phyloP scores from a whole-genome alignment of 2,888 invertebrate genomes.

The Abscondita cerata region DNA sequence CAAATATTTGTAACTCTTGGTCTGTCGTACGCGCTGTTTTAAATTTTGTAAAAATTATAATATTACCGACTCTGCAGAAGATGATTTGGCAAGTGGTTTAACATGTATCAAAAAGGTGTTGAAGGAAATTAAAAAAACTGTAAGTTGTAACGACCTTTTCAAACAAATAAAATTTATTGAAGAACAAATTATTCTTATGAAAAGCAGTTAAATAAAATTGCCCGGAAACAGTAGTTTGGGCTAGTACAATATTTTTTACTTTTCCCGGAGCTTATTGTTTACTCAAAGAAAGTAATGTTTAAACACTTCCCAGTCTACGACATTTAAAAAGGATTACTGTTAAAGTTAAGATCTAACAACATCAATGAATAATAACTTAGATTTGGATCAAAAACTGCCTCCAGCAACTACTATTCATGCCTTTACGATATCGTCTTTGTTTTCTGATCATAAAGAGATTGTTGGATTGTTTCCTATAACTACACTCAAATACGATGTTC shows the following conservation, averaged over 20 bases:
- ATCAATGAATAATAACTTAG: neutral
- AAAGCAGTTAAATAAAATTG: neutral
- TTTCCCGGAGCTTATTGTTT: neutral
- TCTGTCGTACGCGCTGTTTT: too few species aligned
- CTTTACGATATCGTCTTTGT: too few species aligned
- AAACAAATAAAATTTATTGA: neutral
- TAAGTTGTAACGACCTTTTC: too few species aligned
- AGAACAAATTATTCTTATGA: neutral
- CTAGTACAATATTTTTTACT: slow-evolving; percentile 2
- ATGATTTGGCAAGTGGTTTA: too few species aligned
- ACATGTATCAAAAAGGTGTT: too few species aligned
- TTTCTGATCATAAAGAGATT: neutral
- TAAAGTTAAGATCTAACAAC: neutral
- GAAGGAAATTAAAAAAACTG: too few species aligned
- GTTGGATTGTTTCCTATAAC: neutral
- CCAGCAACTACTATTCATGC: too few species aligned
- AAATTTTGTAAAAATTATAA: too few species aligned
- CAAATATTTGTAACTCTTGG: too few species aligned
- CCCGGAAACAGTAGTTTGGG: neutral
- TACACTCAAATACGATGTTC: neutral
- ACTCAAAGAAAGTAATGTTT: neutral
- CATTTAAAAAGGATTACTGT: neutral
- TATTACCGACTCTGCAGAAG: too few species aligned
- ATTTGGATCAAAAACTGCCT: too few species aligned
- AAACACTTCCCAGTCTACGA: neutral